Evolutionary conservation across 2,888 invertebrate species (phyloP).

Genomic region (Gymnoscelis rufifasciata): DNA sequence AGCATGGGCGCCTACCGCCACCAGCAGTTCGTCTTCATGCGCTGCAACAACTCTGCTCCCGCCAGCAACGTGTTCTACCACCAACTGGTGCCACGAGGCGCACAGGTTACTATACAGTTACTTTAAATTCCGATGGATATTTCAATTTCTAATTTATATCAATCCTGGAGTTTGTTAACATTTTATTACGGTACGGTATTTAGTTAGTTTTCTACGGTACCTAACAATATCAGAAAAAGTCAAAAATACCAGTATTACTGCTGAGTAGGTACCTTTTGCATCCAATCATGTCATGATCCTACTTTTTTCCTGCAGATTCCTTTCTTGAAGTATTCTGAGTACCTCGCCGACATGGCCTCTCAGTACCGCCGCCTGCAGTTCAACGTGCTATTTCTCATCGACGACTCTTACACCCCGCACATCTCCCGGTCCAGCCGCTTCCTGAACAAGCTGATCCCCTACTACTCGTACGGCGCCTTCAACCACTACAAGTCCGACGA

Average conservation of each 20-base stretch:
- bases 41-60: slow-evolving; percentile 46
- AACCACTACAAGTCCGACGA: slow-evolving; percentile 36
- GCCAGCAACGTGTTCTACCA: slow-evolving; percentile 57
- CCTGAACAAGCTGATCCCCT: slow-evolving; percentile 43
- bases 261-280: too few relatives aligned
- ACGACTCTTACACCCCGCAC: slow-evolving; percentile 43
- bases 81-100: slow-evolving; percentile 47
- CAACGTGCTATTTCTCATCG: slow-evolving; percentile 57
- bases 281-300: too few relatives aligned
- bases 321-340: slow-evolving; percentile 47
- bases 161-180: too few relatives aligned
- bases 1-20: slow-evolving; percentile 51
- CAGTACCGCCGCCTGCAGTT: slow-evolving; percentile 52
- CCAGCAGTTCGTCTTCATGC: slow-evolving; percentile 46
- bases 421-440: slow-evolving; percentile 38
- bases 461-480: slow-evolving; percentile 19
- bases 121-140: too few relatives aligned
- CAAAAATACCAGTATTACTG: too few relatives aligned
- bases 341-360: slow-evolving; percentile 49
- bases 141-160: too few relatives aligned
- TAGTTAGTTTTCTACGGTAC: too few relatives aligned
- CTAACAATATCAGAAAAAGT: too few relatives aligned
- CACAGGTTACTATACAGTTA: slow-evolving; percentile 2
- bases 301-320: slow-evolving; percentile 27
- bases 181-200: too few relatives aligned